A percentile compares a stretch with the other conserved stretches of the same genome.
Conservation (phyloP, 2,113 vertebrate genomes). For the Gobius niger region DNA sequence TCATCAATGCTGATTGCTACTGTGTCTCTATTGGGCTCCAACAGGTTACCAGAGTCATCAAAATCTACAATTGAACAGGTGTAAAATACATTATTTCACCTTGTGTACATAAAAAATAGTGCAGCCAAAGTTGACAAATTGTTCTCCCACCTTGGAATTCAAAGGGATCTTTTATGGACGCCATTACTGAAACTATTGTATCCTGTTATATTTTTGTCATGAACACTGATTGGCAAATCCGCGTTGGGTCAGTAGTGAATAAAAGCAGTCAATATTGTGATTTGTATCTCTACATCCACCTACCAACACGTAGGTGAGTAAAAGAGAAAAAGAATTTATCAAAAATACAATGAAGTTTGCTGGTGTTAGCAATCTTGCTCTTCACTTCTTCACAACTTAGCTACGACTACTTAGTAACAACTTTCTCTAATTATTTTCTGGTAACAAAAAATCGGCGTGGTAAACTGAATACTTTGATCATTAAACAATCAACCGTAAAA, state of each 20-base stretch:
- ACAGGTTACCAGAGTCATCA: conserved; percentile 80
- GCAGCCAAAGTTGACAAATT: background rate
- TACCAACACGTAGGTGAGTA: background rate
- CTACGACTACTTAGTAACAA: conserved; percentile 4
- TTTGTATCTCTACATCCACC: background rate
- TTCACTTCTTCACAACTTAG: too few species aligned
- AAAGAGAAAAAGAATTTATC: background rate
- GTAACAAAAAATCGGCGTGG: background rate
- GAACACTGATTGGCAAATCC: background rate
- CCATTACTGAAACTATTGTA: conserved; percentile 45
- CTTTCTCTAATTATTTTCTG: background rate
- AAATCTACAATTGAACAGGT: conserved; percentile 78
- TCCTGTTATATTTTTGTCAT: background rate
- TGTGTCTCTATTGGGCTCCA: conserved; percentile 77
- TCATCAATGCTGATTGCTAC: conserved; percentile 84
- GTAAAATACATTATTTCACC: background rate
- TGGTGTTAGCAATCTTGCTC: background rate
- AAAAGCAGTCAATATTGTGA: background rate
- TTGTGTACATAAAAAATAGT: background rate
- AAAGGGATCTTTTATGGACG: conserved; percentile 63
- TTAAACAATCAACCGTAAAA: background rate
- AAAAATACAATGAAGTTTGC: background rate
- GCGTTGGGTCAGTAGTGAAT: background rate
- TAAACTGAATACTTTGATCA: conserved; percentile 9
- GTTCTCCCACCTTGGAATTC: conserved; percentile 58